phyloP scores from a whole-genome alignment of 2,888 invertebrate species.

The Leucophenga maculata region DNA sequence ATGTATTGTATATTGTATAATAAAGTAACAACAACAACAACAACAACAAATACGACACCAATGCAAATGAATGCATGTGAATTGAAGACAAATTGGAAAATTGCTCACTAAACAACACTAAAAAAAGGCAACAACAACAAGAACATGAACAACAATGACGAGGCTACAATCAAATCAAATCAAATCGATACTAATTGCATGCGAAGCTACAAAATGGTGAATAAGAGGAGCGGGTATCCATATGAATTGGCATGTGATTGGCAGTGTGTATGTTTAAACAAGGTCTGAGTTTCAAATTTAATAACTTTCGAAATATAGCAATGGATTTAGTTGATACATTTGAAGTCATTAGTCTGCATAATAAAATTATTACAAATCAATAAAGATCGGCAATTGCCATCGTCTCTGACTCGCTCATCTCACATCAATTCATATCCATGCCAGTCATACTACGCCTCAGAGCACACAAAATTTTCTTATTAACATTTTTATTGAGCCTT shows the following conservation, averaged over 20 bases:
- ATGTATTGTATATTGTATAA: too few species aligned
- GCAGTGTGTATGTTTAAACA: conserved; percentile 33
- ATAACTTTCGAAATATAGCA: too few species aligned
- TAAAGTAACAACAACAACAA: background rate
- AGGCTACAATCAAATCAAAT: conserved; percentile 28
- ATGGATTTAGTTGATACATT: too few species aligned
- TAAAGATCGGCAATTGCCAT: too few species aligned
- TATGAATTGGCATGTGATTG: conserved; percentile 42
- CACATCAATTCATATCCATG: too few species aligned
- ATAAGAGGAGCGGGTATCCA: conserved; percentile 22
- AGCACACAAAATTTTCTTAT: too few species aligned
- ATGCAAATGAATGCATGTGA: conserved; percentile 9
- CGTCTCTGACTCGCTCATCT: too few species aligned
- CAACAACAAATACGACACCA: background rate
- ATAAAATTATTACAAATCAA: too few species aligned
- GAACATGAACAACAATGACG: conserved; percentile 31
- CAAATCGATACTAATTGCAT: conserved; percentile 40
- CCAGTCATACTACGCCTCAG: too few species aligned
- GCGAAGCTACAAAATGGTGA: background rate
- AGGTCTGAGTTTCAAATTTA: too few species aligned
- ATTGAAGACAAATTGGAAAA: conserved; percentile 48
- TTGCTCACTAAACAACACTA: conserved; percentile 42
- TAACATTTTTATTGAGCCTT: too few species aligned
- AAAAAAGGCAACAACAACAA: background rate
- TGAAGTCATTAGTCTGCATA: too few species aligned